phyloP scores from a whole-genome alignment of 2,888 invertebrate species.

The Bedellia somnulentella region DNA sequence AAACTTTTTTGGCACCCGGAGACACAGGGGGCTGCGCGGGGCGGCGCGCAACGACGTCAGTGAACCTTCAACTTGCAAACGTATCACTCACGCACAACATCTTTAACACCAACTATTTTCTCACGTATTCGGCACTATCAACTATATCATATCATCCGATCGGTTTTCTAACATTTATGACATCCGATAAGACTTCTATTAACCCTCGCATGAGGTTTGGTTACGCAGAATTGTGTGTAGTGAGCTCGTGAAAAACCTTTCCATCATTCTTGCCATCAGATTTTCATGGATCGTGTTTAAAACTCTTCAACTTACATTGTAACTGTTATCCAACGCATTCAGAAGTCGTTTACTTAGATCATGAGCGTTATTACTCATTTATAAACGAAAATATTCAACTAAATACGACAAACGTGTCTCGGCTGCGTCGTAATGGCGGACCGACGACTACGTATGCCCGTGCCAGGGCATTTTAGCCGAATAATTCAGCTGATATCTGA shows the following conservation, averaged over 20 bases:
- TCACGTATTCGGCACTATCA: conserved; percentile 24
- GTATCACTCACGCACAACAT: conserved; percentile 44
- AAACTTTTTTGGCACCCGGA: conserved; percentile 55
- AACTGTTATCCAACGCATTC: conserved; percentile 94
- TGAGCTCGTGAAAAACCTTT: conserved; percentile 53
- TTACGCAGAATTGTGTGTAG: conserved; percentile 52
- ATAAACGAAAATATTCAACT: conserved; percentile 65
- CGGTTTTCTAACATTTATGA: no score
- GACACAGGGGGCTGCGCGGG: conserved; percentile 33
- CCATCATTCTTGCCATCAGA: conserved; percentile 41
- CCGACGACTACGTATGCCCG: conserved; percentile 64
- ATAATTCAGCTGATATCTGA: conserved; percentile 63
- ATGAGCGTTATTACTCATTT: conserved; percentile 82
- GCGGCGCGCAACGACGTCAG: conserved; percentile 48
- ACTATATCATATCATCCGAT: no score
- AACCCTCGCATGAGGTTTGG: no score
- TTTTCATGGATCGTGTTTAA: conserved; percentile 40
- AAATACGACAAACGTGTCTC: conserved; percentile 64
- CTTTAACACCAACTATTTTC: conserved; percentile 24
- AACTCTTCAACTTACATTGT: conserved; percentile 87
- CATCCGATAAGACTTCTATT: no score
- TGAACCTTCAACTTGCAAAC: conserved; percentile 40
- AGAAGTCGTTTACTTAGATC: conserved; percentile 95
- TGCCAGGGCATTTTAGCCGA: conserved; percentile 64
- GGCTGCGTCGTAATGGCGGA: conserved; percentile 63